Conservation (phyloP, 2,797 vertebrate species). For the Rallus crepitans region DNA sequence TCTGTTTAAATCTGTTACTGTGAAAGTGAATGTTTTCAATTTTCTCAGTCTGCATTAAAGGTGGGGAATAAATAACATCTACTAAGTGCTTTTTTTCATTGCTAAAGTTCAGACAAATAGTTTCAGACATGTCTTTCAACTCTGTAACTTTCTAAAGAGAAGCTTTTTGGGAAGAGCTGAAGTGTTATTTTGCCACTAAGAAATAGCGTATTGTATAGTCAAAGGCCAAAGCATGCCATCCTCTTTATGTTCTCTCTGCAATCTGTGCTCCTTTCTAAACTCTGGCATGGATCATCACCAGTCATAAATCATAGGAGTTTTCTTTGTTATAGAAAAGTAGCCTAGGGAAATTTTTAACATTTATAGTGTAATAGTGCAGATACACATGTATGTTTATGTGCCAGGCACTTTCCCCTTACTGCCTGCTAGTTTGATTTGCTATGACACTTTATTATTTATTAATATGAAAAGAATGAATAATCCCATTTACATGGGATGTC, state of each 20-base stretch:
- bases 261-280: background rate
- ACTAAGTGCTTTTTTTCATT: background rate
- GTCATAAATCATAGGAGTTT: background rate
- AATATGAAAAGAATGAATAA: background rate
- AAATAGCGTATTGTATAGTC: background rate
- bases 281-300: background rate
- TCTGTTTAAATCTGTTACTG: background rate
- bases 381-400: background rate
- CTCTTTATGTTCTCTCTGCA: background rate
- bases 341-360: background rate
- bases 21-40: slow-evolving; percentile 1
- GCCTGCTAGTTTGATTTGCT: background rate
- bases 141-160: background rate
- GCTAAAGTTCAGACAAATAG: background rate
- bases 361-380: background rate
- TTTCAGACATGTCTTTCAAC: background rate
- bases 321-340: background rate
- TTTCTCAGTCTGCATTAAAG: background rate
- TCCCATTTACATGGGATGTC: background rate
- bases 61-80: background rate
- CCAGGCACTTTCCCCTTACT: background rate
- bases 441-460: slow-evolving; percentile 19
- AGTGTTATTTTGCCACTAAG: background rate
- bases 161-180: background rate
- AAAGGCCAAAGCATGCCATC: background rate